Conservation (phyloP, 2,113 vertebrate species). For the Anguilla rostrata region DNA sequence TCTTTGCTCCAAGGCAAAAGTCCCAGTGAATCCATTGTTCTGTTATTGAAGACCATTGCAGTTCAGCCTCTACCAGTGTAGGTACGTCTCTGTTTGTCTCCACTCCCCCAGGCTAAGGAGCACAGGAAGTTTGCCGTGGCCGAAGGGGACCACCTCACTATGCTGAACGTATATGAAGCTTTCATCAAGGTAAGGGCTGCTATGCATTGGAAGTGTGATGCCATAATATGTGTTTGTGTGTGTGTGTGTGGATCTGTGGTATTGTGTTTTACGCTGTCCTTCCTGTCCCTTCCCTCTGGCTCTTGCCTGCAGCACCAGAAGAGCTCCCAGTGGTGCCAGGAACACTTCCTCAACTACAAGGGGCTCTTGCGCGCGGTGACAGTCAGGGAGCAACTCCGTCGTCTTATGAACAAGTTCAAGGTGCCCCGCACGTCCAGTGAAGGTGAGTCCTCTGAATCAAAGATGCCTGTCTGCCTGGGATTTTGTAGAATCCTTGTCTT, state of each 20-base stretch:
- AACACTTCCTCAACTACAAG: conserved; percentile 96
- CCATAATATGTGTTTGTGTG: no score
- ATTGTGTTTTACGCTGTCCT: background rate
- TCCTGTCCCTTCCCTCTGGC: background rate
- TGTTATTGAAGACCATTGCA: background rate
- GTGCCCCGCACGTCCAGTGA: conserved; percentile 92
- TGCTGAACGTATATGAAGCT: conserved; percentile 97
- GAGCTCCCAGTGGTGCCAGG: conserved; percentile 96
- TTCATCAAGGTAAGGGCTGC: conserved; percentile 89
- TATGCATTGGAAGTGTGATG: background rate
- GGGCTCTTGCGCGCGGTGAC: conserved; percentile 86
- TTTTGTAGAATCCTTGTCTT: background rate
- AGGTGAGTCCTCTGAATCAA: conserved; percentile 64
- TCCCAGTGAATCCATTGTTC: background rate
- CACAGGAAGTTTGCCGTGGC: conserved; percentile 96
- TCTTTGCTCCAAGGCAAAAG: background rate
- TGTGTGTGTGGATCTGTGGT: background rate
- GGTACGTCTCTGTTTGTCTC: background rate
- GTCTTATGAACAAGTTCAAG: conserved; percentile 94
- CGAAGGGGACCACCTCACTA: conserved; percentile 96
- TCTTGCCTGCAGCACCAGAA: conserved; percentile 83
- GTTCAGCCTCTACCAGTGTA: background rate
- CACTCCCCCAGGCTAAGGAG: conserved; percentile 75
- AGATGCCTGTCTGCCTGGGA: background rate
- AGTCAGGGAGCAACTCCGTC: conserved; percentile 92